Conservation (phyloP, 2,113 vertebrate genomes). For the Tonatia bakeri region DNA sequence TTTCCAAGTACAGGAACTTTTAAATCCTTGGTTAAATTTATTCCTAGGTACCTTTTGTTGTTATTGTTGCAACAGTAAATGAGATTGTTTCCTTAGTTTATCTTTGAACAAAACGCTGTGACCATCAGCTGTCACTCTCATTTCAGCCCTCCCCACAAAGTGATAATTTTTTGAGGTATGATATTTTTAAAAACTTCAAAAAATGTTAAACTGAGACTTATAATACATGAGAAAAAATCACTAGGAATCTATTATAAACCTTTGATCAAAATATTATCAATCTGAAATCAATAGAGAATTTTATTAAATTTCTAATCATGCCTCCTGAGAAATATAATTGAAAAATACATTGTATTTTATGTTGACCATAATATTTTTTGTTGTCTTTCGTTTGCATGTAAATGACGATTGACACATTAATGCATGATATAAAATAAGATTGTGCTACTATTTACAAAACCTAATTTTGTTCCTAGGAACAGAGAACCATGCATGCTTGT, state of each 20-base stretch:
- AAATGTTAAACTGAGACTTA: not conserved
- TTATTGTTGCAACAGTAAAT: no score
- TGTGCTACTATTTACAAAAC: not conserved
- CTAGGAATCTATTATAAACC: not conserved
- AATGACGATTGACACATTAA: not conserved
- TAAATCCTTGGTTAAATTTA: no score
- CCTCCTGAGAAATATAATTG: not conserved
- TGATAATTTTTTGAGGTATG: not conserved
- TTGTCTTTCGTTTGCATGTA: conserved; percentile 12
- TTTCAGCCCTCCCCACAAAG: not conserved
- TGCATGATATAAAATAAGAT: not conserved
- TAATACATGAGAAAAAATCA: not conserved
- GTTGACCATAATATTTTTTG: not conserved
- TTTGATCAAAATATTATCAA: not conserved
- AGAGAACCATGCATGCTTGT: not conserved
- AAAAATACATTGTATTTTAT: not conserved
- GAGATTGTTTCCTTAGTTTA: no score
- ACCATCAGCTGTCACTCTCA: not conserved
- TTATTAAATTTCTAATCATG: not conserved
- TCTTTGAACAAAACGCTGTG: not conserved
- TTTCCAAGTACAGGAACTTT: no score
- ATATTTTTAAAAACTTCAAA: not conserved
- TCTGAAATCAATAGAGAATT: not conserved
- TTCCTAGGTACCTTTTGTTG: no score
- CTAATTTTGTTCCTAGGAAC: not conserved